Evolutionary conservation across 2,113 vertebrate genomes (phyloP).

Genomic region (Chascanopsetta lugubris): DNA sequence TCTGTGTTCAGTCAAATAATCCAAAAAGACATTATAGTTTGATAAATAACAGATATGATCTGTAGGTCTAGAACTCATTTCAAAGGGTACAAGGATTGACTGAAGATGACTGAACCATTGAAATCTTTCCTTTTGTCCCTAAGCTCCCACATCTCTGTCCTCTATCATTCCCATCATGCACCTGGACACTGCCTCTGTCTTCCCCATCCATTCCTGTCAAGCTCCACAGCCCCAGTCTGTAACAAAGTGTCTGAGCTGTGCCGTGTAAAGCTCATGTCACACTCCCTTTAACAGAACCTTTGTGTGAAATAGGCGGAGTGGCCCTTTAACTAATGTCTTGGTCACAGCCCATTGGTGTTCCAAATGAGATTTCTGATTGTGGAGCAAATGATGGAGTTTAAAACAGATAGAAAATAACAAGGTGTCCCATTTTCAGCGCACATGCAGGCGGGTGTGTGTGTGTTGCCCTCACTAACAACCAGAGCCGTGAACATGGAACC

Average conservation of each 20-base stretch:
- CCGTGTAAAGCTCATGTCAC: background rate
- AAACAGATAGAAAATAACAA: background rate
- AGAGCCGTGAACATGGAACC: slow-evolving; percentile 17
- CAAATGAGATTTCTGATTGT: background rate
- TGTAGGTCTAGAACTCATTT: no score
- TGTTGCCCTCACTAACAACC: no score
- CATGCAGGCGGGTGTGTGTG: background rate
- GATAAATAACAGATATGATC: no score
- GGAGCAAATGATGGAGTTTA: background rate
- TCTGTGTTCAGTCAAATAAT: no score
- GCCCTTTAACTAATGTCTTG: background rate
- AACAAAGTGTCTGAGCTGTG: background rate
- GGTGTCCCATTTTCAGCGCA: slow-evolving; percentile 19
- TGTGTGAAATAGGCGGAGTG: background rate
- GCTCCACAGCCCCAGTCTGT: background rate
- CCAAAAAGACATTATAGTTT: no score
- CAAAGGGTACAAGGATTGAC: background rate
- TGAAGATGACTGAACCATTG: background rate
- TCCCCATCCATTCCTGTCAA: background rate
- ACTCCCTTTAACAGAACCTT: background rate
- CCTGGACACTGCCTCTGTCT: background rate
- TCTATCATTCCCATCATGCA: background rate
- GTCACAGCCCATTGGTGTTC: background rate
- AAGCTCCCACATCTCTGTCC: background rate
- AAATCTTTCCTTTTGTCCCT: background rate